Evolutionary conservation across 2,113 vertebrate genomes (phyloP), one percentile per base, ranked within the genome.

Genomic region (Pterocles orientalis): DNA sequence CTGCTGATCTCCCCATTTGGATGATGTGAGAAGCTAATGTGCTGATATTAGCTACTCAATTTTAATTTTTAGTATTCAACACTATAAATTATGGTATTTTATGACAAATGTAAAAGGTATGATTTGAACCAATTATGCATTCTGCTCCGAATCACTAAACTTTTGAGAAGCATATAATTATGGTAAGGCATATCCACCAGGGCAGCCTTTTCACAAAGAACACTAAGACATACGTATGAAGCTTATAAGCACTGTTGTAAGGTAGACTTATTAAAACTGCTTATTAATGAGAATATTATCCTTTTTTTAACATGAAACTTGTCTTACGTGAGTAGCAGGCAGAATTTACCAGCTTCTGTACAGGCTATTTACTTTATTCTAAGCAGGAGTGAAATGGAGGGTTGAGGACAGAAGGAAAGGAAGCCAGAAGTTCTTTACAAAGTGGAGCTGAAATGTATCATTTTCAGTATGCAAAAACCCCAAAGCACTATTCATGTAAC

Each of bases 41-140:
- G 56, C 91, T 68, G 69, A 26, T 77, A 78, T 60, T 86, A 94
- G 47, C 43, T 68, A 68, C 56, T 79, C 57, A 58, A 36, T 62
- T 77, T 84, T 87, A 78, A 86, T 85, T 95, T 94, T 89, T 92
- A 29, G 81, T 87, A 16, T 92, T 96, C 83, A 91, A 17, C 48
- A 28, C 48, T 61, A 56, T 64, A 84, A 96, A 78, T 96, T 88
- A 86, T 53, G 65, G 56, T 71, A 51, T 64, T 89, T 89, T 88
- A 71, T 45, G 65, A 76, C 12, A n/a, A 53, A 43, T n/a, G 21
- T 92, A 86, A 90, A 95, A 86, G 76, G 62, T 94, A 48, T 91
- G 57, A 91, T 91, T 94, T 92, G 66, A 81, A 56, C 34, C 33
- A 92, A 88, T 93, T 92, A 93, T 13, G 7, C 23, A 28, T 93